Evolutionary conservation across 1,140 invertebrate species (phyloP), one percentile per base, ranked within the genome.

Genomic region (Drosophila baimaii): DNA sequence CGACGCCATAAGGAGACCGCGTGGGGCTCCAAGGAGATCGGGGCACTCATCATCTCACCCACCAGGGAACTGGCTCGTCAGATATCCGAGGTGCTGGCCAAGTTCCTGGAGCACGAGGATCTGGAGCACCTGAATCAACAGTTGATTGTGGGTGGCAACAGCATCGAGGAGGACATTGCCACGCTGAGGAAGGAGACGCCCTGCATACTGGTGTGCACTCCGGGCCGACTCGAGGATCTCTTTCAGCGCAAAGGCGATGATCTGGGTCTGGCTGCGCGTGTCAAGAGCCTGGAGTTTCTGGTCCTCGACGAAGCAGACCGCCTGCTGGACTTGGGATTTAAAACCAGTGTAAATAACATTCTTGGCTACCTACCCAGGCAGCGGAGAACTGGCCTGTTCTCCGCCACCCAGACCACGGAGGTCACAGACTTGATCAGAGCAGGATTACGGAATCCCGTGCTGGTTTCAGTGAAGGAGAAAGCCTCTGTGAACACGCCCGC

Each of bases 281-380:
- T 97, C 3, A 98, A 97, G 92, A 94, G 94, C 70, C 92, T 98
- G 91, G 98, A 99, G 93, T 93, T 99, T 44, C 90, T 99, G 17
- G 95, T 99, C 12, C 93, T 99, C 47, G 99, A 99, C 93, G 99
- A 99, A 94, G 99, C 99, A 12, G 99, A 99, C 93, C 94, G 97
- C 68, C 93, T 99, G 8, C 92, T 99, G 37, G 98, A 98, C 89
- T 93, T 99, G 73, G 98, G 98, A 5, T 99, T 99, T 93, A 96
- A 96, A 88, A 93, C 94, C 9, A 95, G 95, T n/a, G 93, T 99
- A 1, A 97, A 97, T 77, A 96, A 95, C 41, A 99, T 99, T 82
- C 93, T 99, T 0, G 95, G 95, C 82, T 97, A 96, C 92, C 92
- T 99, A 46, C 99, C 99, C 1, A 96, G 98, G 58, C 97, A 99